Conservation (phyloP, 2,113 vertebrate genomes). For the Ceyx cyanopectus region DNA sequence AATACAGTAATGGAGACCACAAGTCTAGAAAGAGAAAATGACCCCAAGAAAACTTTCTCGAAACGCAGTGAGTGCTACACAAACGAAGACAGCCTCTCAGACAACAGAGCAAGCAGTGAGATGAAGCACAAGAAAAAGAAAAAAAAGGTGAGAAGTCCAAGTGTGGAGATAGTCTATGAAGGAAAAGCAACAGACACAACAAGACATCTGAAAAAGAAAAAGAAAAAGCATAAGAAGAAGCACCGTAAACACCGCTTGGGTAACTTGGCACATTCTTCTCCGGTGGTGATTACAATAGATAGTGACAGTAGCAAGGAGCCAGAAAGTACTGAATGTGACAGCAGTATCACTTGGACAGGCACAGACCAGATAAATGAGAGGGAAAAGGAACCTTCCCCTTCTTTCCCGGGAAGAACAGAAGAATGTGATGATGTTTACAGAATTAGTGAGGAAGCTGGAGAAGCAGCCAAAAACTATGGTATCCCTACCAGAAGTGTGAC, state of each 20-base stretch:
- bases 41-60: conserved; percentile 58
- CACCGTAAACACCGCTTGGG: conserved; percentile 76
- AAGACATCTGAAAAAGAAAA: conserved; percentile 87
- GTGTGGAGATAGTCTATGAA: conserved; percentile 86
- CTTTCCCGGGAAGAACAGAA: not conserved
- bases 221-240: conserved; percentile 92
- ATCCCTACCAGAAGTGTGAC: not conserved
- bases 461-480: not conserved
- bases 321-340: conserved; percentile 16
- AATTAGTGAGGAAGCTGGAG: conserved; percentile 29
- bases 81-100: conserved; percentile 70
- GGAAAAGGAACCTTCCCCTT: not conserved
- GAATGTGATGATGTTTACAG: conserved; percentile 51
- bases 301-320: conserved; percentile 85
- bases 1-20: conserved; percentile 38
- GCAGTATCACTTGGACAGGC: conserved; percentile 41
- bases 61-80: conserved; percentile 64
- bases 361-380: not conserved
- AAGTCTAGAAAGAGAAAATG: conserved; percentile 48
- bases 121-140: conserved; percentile 77
- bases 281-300: conserved; percentile 87
- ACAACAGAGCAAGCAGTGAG: conserved; percentile 75
- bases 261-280: conserved; percentile 55
- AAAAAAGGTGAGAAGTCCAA: conserved; percentile 82
- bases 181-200: conserved; percentile 74